Conservation (phyloP, 2,888 invertebrate genomes). For the Cyaniris semiargus region DNA sequence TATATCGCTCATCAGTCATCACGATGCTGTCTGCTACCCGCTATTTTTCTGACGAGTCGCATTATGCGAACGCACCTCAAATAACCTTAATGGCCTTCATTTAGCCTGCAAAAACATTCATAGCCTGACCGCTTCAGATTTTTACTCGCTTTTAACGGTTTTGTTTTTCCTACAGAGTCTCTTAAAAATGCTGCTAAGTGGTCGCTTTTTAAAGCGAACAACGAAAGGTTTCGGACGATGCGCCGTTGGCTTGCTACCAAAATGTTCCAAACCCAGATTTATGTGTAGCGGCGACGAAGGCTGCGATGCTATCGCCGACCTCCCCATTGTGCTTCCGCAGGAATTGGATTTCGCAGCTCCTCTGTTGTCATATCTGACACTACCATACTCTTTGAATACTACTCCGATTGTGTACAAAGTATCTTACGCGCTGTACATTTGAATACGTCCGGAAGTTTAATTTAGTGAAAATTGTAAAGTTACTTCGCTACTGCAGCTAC, state of each 20-base stretch:
- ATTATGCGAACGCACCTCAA: constrained; percentile 33
- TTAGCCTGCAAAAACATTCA: constrained; percentile 45
- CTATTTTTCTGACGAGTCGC: background rate
- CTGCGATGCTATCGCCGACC: constrained; percentile 67
- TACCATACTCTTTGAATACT: constrained; percentile 40
- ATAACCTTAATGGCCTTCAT: constrained; percentile 65
- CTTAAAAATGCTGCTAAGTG: constrained; percentile 33
- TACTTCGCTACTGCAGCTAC: constrained; percentile 3
- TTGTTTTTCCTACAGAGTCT: background rate
- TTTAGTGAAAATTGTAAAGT: constrained; percentile 39
- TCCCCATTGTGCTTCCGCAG: constrained; percentile 56
- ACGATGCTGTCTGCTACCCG: background rate
- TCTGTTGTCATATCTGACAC: constrained; percentile 50
- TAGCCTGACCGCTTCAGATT: constrained; percentile 15
- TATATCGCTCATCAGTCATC: background rate
- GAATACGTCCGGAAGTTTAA: background rate
- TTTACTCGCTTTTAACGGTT: constrained; percentile 12
- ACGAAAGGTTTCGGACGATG: constrained; percentile 40
- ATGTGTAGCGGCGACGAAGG: constrained; percentile 71
- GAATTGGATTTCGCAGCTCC: constrained; percentile 57
- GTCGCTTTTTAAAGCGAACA: constrained; percentile 38
- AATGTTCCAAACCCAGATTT: constrained; percentile 78
- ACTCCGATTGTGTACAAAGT: constrained; percentile 25
- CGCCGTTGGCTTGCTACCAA: constrained; percentile 73
- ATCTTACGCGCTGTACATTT: constrained; percentile 1